phyloP scores from a whole-genome alignment of 2,113 vertebrate species.

The Acanthisitta chloris region DNA sequence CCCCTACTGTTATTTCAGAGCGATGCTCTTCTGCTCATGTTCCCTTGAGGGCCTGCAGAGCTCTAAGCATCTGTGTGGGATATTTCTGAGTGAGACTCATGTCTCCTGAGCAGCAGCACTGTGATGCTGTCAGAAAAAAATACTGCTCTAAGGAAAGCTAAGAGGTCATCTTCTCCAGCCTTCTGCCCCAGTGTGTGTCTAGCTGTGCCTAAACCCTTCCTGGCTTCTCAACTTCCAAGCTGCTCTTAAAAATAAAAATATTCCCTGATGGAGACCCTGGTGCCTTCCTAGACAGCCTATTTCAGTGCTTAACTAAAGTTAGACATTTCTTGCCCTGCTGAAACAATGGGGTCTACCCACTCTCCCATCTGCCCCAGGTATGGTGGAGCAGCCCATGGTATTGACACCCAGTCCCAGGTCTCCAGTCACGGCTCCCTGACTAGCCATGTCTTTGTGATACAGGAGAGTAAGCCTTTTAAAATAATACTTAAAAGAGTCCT shows the following conservation, averaged over 20 bases:
- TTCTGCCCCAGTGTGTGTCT: background rate
- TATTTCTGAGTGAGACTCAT: background rate
- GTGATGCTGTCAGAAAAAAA: background rate
- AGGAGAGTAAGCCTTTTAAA: background rate
- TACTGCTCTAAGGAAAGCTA: background rate
- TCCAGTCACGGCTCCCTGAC: background rate
- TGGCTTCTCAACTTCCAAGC: background rate
- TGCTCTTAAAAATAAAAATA: background rate
- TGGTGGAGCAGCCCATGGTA: background rate
- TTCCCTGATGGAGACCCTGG: background rate
- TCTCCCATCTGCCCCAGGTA: background rate
- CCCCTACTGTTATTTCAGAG: background rate
- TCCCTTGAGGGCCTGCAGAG: background rate
- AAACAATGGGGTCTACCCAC: background rate
- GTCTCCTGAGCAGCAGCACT: background rate
- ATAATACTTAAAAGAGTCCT: background rate
- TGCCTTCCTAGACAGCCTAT: background rate
- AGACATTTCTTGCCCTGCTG: background rate
- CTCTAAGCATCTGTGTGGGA: background rate
- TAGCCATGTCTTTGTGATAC: rapidly evolving
- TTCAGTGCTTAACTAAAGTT: background rate
- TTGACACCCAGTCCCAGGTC: rapidly evolving
- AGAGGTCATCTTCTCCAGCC: background rate
- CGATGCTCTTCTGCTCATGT: background rate
- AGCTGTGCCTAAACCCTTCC: background rate